These are phyloP conservation scores for Cerastoderma edule DNA, from an alignment of 2,888 invertebrate genomes.

Conservation along the genomic window DNA sequence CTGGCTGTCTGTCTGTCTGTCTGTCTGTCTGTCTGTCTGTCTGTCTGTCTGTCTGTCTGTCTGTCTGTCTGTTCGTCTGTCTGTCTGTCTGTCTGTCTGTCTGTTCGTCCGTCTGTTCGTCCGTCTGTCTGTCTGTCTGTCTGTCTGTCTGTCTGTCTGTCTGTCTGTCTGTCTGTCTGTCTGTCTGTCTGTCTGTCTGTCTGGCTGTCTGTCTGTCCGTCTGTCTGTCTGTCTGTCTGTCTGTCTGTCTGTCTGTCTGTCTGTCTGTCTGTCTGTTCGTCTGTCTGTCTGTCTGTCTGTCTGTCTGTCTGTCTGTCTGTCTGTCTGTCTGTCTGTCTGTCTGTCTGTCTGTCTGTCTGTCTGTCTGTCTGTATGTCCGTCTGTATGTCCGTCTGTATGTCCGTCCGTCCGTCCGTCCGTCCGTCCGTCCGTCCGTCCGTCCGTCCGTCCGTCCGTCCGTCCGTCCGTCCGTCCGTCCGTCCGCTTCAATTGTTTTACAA, in stretches of 20 bases:
- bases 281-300: constrained; percentile 19
- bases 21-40: too few relatives aligned
- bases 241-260: constrained; percentile 19
- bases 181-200: constrained; percentile 19
- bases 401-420: constrained; percentile 19
- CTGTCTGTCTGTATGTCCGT: too few relatives aligned
- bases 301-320: constrained; percentile 19
- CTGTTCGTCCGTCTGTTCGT: too few relatives aligned
- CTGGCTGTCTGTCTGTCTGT: too few relatives aligned
- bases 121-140: too few relatives aligned
- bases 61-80: too few relatives aligned
- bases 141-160: too few relatives aligned
- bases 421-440: constrained; percentile 19
- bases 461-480: constrained; percentile 18
- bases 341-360: constrained; percentile 17
- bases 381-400: too few relatives aligned
- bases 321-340: constrained; percentile 19
- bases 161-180: constrained; percentile 15
- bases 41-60: too few relatives aligned
- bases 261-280: too few relatives aligned
- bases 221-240: constrained; percentile 19
- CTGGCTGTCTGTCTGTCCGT: too few relatives aligned
- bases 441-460: constrained; percentile 19
- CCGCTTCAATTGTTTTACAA: background rate
- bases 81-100: too few relatives aligned